Evolutionary conservation across 2,888 invertebrate species (phyloP).

Genomic region (Malthinus flaveolus): DNA sequence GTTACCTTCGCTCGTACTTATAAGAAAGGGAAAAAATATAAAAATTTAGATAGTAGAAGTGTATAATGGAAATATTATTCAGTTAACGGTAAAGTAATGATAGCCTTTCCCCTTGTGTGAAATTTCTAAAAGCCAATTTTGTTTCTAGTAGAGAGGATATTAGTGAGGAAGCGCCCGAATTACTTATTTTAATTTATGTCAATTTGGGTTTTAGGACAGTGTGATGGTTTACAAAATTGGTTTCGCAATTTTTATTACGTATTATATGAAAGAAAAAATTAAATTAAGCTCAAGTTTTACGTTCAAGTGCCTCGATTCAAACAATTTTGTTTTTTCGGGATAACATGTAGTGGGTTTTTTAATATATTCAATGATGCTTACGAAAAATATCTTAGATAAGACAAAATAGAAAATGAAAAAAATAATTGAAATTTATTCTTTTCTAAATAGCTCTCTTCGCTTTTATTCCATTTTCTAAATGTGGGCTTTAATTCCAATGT

Average conservation of each 20-base stretch:
- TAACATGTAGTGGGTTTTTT: background rate
- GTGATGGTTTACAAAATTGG: constrained; percentile 4
- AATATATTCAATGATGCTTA: background rate
- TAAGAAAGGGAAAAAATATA: no score
- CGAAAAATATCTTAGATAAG: constrained; percentile 1
- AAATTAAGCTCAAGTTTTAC: background rate
- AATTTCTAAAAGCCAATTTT: constrained; percentile 7
- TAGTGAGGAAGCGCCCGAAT: constrained; percentile 3
- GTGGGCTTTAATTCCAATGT: no score
- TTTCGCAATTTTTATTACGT: constrained; percentile 1
- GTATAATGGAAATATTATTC: constrained; percentile 6
- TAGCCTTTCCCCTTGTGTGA: constrained; percentile 5
- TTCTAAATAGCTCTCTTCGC: no score
- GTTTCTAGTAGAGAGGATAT: constrained; percentile 1
- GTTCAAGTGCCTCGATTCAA: background rate
- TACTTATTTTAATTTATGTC: constrained; percentile 8
- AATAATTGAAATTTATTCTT: background rate
- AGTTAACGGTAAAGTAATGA: constrained; percentile 5
- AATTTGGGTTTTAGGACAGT: constrained; percentile 1
- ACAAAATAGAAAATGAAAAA: background rate
- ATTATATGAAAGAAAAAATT: background rate
- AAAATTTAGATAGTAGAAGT: no score
- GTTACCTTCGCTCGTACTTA: background rate
- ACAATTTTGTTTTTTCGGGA: constrained; percentile 3
- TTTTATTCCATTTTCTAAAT: no score